Conservation (phyloP, 2,113 vertebrate species). For the Ceyx melanurus region DNA sequence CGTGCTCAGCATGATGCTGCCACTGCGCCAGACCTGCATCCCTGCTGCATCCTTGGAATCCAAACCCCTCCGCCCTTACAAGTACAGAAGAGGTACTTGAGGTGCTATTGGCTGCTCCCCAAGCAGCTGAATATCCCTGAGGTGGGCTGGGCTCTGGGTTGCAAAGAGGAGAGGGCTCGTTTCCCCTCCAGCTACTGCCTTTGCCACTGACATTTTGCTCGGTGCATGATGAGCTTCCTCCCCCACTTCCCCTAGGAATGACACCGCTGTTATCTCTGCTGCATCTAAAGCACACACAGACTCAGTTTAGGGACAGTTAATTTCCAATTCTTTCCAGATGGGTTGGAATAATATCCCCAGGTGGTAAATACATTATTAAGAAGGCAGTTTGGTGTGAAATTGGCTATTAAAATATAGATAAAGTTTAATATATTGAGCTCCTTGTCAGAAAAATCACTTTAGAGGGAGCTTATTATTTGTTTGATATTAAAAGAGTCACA, state of each 20-base stretch:
- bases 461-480: conserved; percentile 86
- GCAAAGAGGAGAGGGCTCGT: not conserved
- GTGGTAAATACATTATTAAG: conserved; percentile 89
- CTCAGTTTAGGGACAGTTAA: conserved; percentile 85
- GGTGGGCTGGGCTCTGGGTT: not conserved
- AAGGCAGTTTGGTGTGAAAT: conserved; percentile 89
- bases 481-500: conserved; percentile 88
- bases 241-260: conserved; percentile 63
- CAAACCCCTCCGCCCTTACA: rapidly evolving
- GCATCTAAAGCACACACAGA: conserved; percentile 77
- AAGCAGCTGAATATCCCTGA: not conserved
- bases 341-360: conserved; percentile 87
- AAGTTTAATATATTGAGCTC: conserved; percentile 88
- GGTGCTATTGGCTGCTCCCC: not conserved
- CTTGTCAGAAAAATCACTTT: conserved; percentile 89
- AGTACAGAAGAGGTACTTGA: not conserved
- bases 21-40: rapidly evolving
- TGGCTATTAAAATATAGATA: conserved; percentile 89
- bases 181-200: conserved; percentile 6
- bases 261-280: conserved; percentile 67
- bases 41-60: not conserved
- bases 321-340: conserved; percentile 87
- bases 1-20: not conserved
- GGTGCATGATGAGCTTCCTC: conserved; percentile 28
- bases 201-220: conserved; percentile 57